Conservation (phyloP, 2,797 vertebrate genomes). For the Phoeniculus purpureus region DNA sequence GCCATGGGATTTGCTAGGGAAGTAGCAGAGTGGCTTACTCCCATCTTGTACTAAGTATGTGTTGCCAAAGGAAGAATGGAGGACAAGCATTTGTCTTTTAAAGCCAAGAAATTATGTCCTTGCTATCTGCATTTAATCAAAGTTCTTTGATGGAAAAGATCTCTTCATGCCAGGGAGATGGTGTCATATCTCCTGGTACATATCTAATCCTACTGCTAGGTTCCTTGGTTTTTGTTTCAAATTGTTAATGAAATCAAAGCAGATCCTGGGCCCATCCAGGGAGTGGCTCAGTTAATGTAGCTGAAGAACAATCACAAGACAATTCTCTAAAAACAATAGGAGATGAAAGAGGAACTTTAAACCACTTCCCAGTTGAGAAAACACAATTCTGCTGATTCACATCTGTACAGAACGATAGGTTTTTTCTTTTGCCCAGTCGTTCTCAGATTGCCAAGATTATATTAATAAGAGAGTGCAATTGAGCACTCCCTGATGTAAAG, state of each 20-base stretch:
- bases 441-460: conserved; percentile 35
- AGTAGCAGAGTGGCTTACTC: not conserved
- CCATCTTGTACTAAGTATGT: not conserved
- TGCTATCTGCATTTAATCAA: conserved; percentile 8
- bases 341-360: conserved; percentile 77
- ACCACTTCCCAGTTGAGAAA: conserved; percentile 75
- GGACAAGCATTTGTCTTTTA: not conserved
- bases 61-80: not conserved
- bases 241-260: conserved; percentile 51
- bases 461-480: conserved; percentile 32
- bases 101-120: not conserved
- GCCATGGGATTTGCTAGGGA: not conserved
- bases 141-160: not conserved
- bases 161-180: not conserved
- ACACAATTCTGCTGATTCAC: conserved; percentile 75
- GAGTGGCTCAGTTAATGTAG: conserved; percentile 59
- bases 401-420: conserved; percentile 50
- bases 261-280: conserved; percentile 12
- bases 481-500: conserved; percentile 34
- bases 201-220: not conserved
- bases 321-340: conserved; percentile 73
- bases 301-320: conserved; percentile 73
- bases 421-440: conserved; percentile 17
- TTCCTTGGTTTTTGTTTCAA: conserved; percentile 36
- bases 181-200: not conserved